Evolutionary conservation across 2,113 vertebrate genomes (phyloP).

Genomic region (Cyprinodon variegatus): DNA sequence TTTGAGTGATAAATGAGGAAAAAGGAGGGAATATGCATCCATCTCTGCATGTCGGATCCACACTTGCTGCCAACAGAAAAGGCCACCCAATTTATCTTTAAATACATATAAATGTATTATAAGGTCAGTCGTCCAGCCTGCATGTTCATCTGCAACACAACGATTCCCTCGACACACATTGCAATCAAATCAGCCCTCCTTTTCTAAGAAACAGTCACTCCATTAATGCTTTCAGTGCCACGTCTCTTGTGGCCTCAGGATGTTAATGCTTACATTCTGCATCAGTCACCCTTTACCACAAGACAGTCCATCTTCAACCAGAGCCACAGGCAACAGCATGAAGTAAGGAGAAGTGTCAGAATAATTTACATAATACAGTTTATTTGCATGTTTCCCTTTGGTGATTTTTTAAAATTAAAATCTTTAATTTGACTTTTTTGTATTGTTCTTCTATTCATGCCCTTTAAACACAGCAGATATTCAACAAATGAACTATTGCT

Average conservation of each 20-base stretch:
- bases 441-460: not conserved
- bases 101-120: constrained; percentile 67
- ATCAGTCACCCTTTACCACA: constrained; percentile 68
- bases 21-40: constrained; percentile 52
- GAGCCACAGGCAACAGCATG: constrained; percentile 48
- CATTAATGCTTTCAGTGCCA: constrained; percentile 76
- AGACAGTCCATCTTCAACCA: constrained; percentile 56
- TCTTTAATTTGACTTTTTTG: not conserved
- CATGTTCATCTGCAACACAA: constrained; percentile 45
- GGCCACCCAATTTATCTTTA: constrained; percentile 69
- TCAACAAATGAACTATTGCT: no score
- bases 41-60: constrained; percentile 44
- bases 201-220: constrained; percentile 74
- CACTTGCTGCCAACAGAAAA: constrained; percentile 59
- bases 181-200: constrained; percentile 70
- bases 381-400: constrained; percentile 7
- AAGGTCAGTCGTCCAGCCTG: constrained; percentile 50
- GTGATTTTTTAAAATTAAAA: not conserved
- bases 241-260: constrained; percentile 69
- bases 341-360: constrained; percentile 27
- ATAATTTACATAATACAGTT: constrained; percentile 4
- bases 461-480: not conserved
- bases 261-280: constrained; percentile 72
- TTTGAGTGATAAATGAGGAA: constrained; percentile 56
- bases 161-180: constrained; percentile 61